Evolutionary conservation across 2,888 invertebrate genomes (phyloP), one percentile per base, ranked within the genome.

Genomic region (Dascillus cervinus): DNA sequence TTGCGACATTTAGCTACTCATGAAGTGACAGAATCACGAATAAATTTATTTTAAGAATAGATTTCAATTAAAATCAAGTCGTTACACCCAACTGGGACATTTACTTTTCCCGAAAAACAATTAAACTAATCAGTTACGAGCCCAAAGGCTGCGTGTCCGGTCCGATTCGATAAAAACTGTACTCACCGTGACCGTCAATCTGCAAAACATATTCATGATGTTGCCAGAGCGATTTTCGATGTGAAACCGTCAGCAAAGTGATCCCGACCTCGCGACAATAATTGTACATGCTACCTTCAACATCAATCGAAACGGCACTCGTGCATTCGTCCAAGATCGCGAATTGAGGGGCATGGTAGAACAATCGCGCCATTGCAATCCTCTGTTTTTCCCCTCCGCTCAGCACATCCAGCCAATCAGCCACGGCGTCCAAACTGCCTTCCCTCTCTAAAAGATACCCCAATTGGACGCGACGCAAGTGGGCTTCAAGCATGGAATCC

Each of bases 311-410:
- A 1, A 98, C 97, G 0, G 97, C 97, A 61, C 92, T 94, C 1
- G 98, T 98, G 60, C 98, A 98, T 64, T 98, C 98, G 58, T 98
- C 98, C 49, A 98, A 69, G 53, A 98, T 97, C 6, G 98, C 98
- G 69, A 97, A 98, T 67, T 96, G 95, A 0, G 98, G 98, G 58
- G 80, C 80, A 65, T 97, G 95, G 69, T 97, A 97, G 69, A 97
- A 95, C 41, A 97, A 70, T 9, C 96, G 76, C 8, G 96, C 92
- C 96, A 97, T 97, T 73, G 97, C 97, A 50, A 98, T 82, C 56
- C 97, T 72, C 66, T 98, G 98, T 58, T 98, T 98, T 69, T 98
- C 97, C 8, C 97, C 98, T 0, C 98, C 98, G 17, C 91, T 92
- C 3, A 98, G 70, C 0, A 97, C 92, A 62, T 98, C 98, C 77